These are phyloP conservation scores for Berghia stephanieae DNA, from an alignment of 1,140 invertebrate genomes.

Conservation along the genomic window DNA sequence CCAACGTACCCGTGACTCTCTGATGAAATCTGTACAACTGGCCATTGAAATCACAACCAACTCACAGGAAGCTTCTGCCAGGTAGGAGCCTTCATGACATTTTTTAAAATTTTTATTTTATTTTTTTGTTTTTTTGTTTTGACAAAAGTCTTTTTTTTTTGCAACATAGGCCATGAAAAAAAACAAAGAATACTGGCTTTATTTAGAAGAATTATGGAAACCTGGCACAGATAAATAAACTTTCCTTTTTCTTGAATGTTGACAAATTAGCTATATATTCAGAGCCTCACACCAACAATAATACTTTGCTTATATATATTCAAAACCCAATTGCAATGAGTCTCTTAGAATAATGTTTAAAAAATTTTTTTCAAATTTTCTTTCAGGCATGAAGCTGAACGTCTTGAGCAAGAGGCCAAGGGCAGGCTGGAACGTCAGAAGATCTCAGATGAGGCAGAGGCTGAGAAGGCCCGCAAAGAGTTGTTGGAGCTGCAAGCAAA, in stretches of 20 bases:
- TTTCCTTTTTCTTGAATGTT: too few species aligned
- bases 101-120: not conserved
- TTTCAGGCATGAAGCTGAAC: slow-evolving; percentile 70
- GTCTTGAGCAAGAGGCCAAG: slow-evolving; percentile 70
- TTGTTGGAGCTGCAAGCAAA: slow-evolving; percentile 68
- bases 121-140: not conserved
- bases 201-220: too few species aligned
- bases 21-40: slow-evolving; percentile 71
- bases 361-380: not conserved
- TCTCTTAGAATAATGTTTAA: too few species aligned
- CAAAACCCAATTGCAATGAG: too few species aligned
- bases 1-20: slow-evolving; percentile 69
- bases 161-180: too few species aligned
- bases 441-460: slow-evolving; percentile 69
- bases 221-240: too few species aligned
- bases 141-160: too few species aligned
- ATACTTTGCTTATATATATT: too few species aligned
- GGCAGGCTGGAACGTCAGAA: slow-evolving; percentile 70
- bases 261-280: too few species aligned
- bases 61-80: slow-evolving; percentile 70
- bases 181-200: too few species aligned
- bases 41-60: slow-evolving; percentile 71
- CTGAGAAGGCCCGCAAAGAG: slow-evolving; percentile 67
- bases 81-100: slow-evolving; percentile 45
- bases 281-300: too few species aligned